Base-by-base conservation (phyloP, 2,888 invertebrate genomes). In the Protodeltote pygarga region DNA sequence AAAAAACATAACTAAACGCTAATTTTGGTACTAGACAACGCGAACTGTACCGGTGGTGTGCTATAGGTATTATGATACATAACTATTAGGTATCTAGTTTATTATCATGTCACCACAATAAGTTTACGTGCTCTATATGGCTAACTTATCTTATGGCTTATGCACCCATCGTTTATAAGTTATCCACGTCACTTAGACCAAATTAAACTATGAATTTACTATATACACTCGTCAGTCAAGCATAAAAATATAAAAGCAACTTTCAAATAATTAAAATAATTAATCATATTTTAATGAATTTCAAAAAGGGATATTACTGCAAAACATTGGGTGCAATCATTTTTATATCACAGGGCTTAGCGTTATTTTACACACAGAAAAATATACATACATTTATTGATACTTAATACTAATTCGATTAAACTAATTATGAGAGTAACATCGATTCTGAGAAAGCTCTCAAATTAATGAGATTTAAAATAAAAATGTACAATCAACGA, bases 1-100 rank as follows among this genome's bases (percentile, higher is more conserved):
- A 92, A 88, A 83, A 79, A 88, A 63, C 41, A 65, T 38, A 63
- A 87, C 83, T 89, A 89, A 83, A 85, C 63, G 76, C 88, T 89
- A 88, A 77, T 85, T 87, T 88, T 90, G 90, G 89, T 91, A 89
- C 82, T 80, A 75, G 71, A 79, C 77, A 81, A 79, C 79, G 74
- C 71, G 67, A 74, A 76, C 70, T 71, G 79, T 77, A 77, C 77
- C 73, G 57, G 66, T 71, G 64, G 72, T 71, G 69, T 66, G 71
- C 65, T 71, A 49, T 62, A 73, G 59, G 51, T 72, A 78, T 73
- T 61, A 69, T 11, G 24, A 68, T 63, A 73, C 55, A 71, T 67
- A 65, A 57, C 54, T 65, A 60, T 50, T 46, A 50, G 47, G 38
- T 60, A 52, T 52, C 42, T 65, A 71, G 53, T 51, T 68, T 55